Conservation (phyloP, 2,888 invertebrate species). For the Trichopria drosophilae region DNA sequence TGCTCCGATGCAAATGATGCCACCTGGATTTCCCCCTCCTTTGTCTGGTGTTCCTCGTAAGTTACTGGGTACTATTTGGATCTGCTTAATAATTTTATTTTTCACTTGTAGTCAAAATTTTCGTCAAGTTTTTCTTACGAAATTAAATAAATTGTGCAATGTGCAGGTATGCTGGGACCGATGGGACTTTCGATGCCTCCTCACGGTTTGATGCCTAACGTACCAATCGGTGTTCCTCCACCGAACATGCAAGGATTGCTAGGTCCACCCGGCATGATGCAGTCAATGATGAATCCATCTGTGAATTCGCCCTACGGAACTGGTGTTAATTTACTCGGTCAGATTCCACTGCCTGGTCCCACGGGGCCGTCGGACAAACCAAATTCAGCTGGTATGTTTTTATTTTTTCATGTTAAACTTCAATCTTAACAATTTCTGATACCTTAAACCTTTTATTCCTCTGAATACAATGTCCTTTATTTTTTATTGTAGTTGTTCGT, state of each 20-base stretch:
- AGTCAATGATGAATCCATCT: conserved; percentile 50
- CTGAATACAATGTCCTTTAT: no score
- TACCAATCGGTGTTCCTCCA: conserved; percentile 64
- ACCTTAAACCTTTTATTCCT: no score
- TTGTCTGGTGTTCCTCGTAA: conserved; percentile 58
- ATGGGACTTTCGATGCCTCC: conserved; percentile 63
- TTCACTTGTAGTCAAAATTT: no score
- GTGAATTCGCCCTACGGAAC: conserved; percentile 56
- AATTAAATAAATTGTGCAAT: not conserved
- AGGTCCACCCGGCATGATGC: conserved; percentile 57
- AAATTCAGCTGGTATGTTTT: conserved; percentile 50
- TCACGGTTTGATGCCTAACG: conserved; percentile 62
- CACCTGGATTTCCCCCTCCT: conserved; percentile 58
- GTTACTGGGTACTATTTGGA: conserved; percentile 29
- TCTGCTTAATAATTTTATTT: not conserved
- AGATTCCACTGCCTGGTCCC: conserved; percentile 57
- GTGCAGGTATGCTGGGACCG: conserved; percentile 57
- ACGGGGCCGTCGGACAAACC: conserved; percentile 57
- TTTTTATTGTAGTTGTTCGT: no score
- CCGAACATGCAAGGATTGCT: conserved; percentile 61
- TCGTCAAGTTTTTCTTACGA: no score
- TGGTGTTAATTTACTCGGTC: conserved; percentile 53
- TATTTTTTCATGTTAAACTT: conserved; percentile 3
- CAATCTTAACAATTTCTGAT: no score
- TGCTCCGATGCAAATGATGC: conserved; percentile 56